Evolutionary conservation across 2,797 vertebrate species (phyloP).

Genomic region (Antennarius maculatus): DNA sequence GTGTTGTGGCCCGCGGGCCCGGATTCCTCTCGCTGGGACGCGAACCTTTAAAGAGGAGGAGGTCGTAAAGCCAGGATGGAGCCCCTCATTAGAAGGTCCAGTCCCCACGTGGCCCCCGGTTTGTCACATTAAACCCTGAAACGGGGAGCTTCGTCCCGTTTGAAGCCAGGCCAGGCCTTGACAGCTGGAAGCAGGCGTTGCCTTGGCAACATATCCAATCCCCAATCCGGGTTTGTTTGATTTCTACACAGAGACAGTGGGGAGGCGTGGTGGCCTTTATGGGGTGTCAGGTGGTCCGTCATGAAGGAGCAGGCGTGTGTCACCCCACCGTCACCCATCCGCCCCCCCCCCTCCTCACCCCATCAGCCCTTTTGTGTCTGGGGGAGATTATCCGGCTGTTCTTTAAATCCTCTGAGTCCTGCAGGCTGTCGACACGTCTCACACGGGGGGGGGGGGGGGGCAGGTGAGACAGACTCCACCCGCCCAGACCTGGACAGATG

Average conservation of each 20-base stretch:
- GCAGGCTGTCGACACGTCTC: constrained; percentile 12
- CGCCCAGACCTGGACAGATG: too few species aligned
- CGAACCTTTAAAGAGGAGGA: constrained; percentile 36
- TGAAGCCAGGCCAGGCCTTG: constrained; percentile 35
- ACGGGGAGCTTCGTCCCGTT: too few species aligned
- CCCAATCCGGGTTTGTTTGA: constrained; percentile 16
- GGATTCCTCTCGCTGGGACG: constrained; percentile 9
- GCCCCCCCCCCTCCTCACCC: constrained; percentile 59
- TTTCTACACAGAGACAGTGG: background rate
- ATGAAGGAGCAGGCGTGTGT: background rate
- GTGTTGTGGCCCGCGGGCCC: constrained; percentile 53
- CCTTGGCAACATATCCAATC: constrained; percentile 40
- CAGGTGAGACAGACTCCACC: too few species aligned
- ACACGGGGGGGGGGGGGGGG: background rate
- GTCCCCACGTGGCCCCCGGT: too few species aligned
- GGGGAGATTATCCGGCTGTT: constrained; percentile 73
- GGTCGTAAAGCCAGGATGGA: constrained; percentile 43
- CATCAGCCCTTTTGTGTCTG: constrained; percentile 79
- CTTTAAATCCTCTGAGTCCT: constrained; percentile 71
- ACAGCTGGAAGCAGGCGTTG: constrained; percentile 44
- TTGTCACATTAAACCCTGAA: too few species aligned
- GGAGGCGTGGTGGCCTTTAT: constrained; percentile 10
- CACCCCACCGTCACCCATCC: constrained; percentile 39
- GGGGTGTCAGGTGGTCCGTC: constrained; percentile 11
- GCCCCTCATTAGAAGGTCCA: constrained; percentile 47